Conservation (phyloP, 2,113 vertebrate species). For the Phoxinus phoxinus region DNA sequence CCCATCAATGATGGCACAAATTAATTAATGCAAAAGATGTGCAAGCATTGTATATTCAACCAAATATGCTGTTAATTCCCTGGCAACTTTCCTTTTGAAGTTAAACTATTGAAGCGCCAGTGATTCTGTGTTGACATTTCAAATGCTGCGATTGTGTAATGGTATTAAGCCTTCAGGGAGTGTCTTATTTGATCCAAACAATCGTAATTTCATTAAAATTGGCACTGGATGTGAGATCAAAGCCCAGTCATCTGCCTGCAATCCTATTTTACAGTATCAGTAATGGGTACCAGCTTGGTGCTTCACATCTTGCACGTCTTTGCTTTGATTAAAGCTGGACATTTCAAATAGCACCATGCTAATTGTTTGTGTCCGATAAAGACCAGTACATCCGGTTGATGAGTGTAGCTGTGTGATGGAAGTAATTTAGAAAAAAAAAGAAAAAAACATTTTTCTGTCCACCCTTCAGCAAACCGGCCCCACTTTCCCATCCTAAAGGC, state of each 20-base stretch:
- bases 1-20: constrained; percentile 2
- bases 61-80: background rate
- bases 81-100: background rate
- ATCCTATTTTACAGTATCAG: constrained; percentile 26
- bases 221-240: constrained; percentile 31
- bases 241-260: constrained; percentile 31
- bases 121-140: background rate
- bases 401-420: constrained; percentile 54
- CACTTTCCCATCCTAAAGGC: background rate
- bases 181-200: constrained; percentile 2
- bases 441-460: constrained; percentile 1
- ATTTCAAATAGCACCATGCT: constrained; percentile 20
- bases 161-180: constrained; percentile 5
- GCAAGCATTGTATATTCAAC: background rate
- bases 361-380: constrained; percentile 47
- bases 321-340: constrained; percentile 17
- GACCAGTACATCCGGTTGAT: constrained; percentile 31
- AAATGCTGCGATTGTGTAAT: constrained; percentile 33
- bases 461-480: constrained; percentile 19
- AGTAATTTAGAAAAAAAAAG: constrained; percentile 56
- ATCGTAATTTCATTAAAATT: constrained; percentile 18
- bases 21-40: background rate
- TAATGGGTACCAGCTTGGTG: constrained; percentile 35
- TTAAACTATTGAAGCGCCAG: background rate
- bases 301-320: background rate